Conservation (phyloP, 2,113 vertebrate species). For the Chlamydotis undulata region DNA sequence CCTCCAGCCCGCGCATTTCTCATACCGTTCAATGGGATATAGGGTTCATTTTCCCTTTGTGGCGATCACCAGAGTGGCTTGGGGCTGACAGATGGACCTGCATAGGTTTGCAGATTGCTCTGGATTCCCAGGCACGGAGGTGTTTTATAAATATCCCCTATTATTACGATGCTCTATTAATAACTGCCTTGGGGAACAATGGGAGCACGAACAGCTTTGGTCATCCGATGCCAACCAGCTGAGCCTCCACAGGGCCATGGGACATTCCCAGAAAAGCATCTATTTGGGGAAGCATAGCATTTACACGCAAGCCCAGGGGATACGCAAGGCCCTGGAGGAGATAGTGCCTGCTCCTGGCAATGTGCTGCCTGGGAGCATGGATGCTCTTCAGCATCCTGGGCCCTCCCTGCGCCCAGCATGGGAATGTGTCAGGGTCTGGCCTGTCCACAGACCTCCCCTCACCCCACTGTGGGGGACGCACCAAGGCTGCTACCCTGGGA, state of each 20-base stretch:
- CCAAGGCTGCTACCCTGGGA: accelerated
- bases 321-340: background rate
- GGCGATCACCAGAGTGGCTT: background rate
- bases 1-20: background rate
- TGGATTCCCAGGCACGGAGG: slow-evolving; percentile 15
- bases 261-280: slow-evolving; percentile 64
- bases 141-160: slow-evolving; percentile 58
- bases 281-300: slow-evolving; percentile 61
- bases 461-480: background rate
- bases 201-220: slow-evolving; percentile 31
- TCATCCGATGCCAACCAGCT: slow-evolving; percentile 51
- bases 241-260: background rate
- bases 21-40: background rate
- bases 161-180: slow-evolving; percentile 57
- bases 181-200: slow-evolving; percentile 62
- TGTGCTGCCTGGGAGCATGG: accelerated
- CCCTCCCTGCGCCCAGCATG: background rate
- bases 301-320: background rate
- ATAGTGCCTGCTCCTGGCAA: background rate
- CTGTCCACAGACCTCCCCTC: background rate
- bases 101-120: slow-evolving; percentile 20
- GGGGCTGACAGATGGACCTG: background rate
- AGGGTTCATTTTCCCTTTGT: background rate
- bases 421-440: accelerated
- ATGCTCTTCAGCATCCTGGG: background rate